phyloP scores from a whole-genome alignment of 2,113 vertebrate species.

The Cynocephalus volans region DNA sequence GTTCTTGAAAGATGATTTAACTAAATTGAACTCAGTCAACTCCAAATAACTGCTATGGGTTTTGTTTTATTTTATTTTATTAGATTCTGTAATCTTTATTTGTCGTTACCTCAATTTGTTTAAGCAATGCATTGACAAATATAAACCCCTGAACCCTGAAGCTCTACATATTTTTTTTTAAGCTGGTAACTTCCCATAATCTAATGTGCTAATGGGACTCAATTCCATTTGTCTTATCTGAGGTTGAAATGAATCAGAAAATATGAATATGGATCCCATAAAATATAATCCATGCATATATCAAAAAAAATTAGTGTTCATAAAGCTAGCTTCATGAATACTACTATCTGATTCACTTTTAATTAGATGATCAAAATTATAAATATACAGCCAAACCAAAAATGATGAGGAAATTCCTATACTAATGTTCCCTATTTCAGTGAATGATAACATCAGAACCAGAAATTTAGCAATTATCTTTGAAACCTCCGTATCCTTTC shows the following conservation, averaged over 20 bases:
- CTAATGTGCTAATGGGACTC: neutral
- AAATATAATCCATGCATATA: slow-evolving; percentile 29
- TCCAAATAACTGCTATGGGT: slow-evolving; percentile 4
- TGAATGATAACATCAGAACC: neutral
- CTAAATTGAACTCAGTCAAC: slow-evolving; percentile 10
- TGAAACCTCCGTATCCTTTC: neutral
- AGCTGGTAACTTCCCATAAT: neutral
- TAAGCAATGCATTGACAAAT: slow-evolving; percentile 53
- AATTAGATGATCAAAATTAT: neutral
- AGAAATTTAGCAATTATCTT: neutral
- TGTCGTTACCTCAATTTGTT: neutral
- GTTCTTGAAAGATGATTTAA: slow-evolving; percentile 35
- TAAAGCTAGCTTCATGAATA: neutral
- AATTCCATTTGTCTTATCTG: slow-evolving; percentile 23
- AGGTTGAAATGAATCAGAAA: slow-evolving; percentile 53
- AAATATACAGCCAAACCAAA: neutral
- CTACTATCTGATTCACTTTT: neutral
- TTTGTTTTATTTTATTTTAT: slow-evolving; percentile 58
- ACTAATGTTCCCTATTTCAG: neutral
- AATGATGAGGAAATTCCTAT: neutral
- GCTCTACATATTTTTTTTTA: slow-evolving; percentile 49
- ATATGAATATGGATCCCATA: neutral
- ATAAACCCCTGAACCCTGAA: neutral
- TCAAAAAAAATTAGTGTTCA: neutral
- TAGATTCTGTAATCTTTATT: neutral